Conservation (phyloP, 2,888 invertebrate species). For the Drosophila koepferae region DNA sequence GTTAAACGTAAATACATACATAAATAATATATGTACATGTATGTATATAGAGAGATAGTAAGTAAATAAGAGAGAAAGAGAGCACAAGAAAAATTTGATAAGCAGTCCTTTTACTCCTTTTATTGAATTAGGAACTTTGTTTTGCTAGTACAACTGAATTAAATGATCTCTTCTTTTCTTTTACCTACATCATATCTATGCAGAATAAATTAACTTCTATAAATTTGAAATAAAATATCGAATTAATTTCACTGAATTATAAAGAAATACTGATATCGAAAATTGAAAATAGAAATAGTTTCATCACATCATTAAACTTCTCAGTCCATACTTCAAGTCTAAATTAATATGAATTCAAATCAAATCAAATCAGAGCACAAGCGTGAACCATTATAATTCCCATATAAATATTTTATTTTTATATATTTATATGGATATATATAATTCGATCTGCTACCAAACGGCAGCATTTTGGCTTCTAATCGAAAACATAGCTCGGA, state of each 20-base stretch:
- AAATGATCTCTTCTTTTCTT: not conserved
- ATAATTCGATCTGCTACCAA: conserved; percentile 68
- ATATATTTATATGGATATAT: not conserved
- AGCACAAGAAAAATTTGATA: not conserved
- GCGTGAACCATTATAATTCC: conserved; percentile 34
- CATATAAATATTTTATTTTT: conserved; percentile 24
- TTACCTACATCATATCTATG: not conserved
- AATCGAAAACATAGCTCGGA: conserved; percentile 45
- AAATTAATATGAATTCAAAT: conserved; percentile 6
- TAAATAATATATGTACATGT: not conserved
- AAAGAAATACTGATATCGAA: too few species aligned
- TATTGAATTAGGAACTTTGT: too few species aligned
- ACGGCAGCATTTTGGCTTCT: conserved; percentile 33
- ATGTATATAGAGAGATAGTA: not conserved
- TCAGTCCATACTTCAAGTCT: not conserved
- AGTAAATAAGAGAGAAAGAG: not conserved
- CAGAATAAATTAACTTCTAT: too few species aligned
- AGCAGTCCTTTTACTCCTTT: not conserved
- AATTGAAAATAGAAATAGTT: too few species aligned
- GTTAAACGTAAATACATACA: not conserved
- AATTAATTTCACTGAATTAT: too few species aligned
- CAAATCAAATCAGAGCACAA: conserved; percentile 20
- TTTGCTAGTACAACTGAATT: not conserved
- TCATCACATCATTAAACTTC: not conserved
- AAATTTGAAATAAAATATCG: too few species aligned